These are phyloP conservation scores for Psophia crepitans DNA, from an alignment of 2,113 vertebrate genomes.

Conservation along the genomic window DNA sequence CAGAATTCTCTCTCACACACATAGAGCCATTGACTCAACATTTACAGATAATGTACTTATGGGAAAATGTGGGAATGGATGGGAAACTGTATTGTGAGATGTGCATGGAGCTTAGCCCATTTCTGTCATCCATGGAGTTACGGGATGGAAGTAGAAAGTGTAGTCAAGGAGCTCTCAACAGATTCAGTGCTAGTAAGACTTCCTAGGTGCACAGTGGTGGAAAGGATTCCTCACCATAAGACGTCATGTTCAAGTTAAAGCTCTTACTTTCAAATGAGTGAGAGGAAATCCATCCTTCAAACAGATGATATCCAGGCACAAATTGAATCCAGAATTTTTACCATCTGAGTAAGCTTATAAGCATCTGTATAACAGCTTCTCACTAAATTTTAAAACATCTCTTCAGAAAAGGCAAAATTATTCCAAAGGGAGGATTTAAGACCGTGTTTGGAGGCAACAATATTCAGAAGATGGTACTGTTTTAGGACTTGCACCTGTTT, in stretches of 20 bases:
- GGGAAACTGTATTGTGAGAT: neutral
- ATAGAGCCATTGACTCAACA: neutral
- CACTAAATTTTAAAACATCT: neutral
- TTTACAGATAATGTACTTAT: neutral
- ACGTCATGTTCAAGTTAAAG: neutral
- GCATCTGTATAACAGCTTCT: neutral
- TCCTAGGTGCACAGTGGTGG: neutral
- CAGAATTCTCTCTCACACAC: neutral
- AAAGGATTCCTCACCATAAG: neutral
- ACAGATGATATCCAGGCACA: too few species aligned
- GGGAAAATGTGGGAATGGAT: neutral
- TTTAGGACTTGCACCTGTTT: fast-evolving
- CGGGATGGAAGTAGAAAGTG: neutral
- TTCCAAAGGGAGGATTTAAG: neutral
- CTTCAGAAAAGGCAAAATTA: neutral
- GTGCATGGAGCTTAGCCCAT: neutral
- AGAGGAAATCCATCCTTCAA: too few species aligned
- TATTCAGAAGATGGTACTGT: neutral
- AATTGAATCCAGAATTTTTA: neutral
- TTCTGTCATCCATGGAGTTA: neutral
- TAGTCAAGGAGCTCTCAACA: neutral
- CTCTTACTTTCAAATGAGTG: neutral
- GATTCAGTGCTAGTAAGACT: neutral
- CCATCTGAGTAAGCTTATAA: neutral
- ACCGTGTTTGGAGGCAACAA: neutral